Percentiles rank a stretch among this genome's conserved stretches.
Evolutionary conservation across 2,113 vertebrate genomes (phyloP).

Genomic region (Alouatta palliata): DNA sequence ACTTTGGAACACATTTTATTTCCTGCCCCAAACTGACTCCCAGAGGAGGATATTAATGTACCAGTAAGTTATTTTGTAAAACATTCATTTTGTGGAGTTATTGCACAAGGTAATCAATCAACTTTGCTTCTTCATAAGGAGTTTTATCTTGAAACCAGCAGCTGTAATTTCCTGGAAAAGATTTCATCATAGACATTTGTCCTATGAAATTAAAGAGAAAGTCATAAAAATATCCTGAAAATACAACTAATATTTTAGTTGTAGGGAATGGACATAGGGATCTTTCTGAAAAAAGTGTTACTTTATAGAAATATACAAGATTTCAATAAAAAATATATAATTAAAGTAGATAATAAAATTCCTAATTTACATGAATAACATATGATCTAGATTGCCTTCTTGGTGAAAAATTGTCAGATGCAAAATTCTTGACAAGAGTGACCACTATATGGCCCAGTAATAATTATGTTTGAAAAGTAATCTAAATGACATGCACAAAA

Average conservation of each 20-base stretch:
- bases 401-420: background rate
- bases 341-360: background rate
- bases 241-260: background rate
- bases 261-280: background rate
- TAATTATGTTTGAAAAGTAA: background rate
- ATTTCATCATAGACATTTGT: conserved; percentile 64
- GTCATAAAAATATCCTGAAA: background rate
- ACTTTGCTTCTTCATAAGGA: conserved; percentile 21
- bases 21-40: background rate
- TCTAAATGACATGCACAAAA: background rate
- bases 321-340: conserved; percentile 30
- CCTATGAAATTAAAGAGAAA: conserved; percentile 27
- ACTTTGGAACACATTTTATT: conserved; percentile 35
- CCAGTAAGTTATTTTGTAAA: conserved; percentile 27
- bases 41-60: conserved; percentile 63
- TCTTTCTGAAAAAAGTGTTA: conserved; percentile 8
- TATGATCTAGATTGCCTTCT: background rate
- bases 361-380: background rate
- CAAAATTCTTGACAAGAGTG: background rate
- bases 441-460: background rate
- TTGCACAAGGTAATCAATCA: conserved; percentile 17
- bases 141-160: conserved; percentile 44
- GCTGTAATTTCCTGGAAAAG: conserved; percentile 76
- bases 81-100: conserved; percentile 40
- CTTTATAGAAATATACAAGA: background rate